Conservation (phyloP, 2,797 vertebrate genomes). For the Holocentrus rufus region DNA sequence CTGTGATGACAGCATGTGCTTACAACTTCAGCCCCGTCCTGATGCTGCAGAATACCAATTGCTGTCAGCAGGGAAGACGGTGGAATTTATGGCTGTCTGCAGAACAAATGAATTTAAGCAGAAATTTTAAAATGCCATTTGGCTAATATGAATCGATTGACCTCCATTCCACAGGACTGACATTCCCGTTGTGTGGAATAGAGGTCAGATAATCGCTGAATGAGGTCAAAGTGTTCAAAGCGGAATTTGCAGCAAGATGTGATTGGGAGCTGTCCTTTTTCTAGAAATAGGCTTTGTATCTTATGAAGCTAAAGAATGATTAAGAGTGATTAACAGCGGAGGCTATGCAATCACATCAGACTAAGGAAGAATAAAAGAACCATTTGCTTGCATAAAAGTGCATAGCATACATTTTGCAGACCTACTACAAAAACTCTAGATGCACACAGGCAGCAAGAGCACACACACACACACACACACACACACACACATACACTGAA, state of each 20-base stretch:
- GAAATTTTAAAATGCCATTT: slow-evolving; percentile 21
- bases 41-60: slow-evolving; percentile 29
- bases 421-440: neutral
- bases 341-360: neutral
- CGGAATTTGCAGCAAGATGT: slow-evolving; percentile 6
- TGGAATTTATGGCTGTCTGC: slow-evolving; percentile 32
- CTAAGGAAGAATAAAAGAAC: slow-evolving; percentile 1
- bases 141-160: slow-evolving; percentile 37
- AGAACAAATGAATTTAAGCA: slow-evolving; percentile 40
- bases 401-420: neutral
- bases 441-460: neutral
- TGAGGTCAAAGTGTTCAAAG: slow-evolving; percentile 34
- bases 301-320: neutral
- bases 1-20: slow-evolving; percentile 48
- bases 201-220: slow-evolving; percentile 20
- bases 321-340: neutral
- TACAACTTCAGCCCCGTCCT: slow-evolving; percentile 46
- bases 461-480: no score
- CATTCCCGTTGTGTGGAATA: slow-evolving; percentile 19
- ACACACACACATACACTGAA: neutral
- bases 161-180: slow-evolving; percentile 42
- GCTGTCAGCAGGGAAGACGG: slow-evolving; percentile 22
- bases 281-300: neutral
- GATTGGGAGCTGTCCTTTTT: slow-evolving; percentile 31
- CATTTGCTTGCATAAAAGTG: no score